Evolutionary conservation across 2,888 invertebrate species (phyloP).

Genomic region (Cantharis flavilabris): DNA sequence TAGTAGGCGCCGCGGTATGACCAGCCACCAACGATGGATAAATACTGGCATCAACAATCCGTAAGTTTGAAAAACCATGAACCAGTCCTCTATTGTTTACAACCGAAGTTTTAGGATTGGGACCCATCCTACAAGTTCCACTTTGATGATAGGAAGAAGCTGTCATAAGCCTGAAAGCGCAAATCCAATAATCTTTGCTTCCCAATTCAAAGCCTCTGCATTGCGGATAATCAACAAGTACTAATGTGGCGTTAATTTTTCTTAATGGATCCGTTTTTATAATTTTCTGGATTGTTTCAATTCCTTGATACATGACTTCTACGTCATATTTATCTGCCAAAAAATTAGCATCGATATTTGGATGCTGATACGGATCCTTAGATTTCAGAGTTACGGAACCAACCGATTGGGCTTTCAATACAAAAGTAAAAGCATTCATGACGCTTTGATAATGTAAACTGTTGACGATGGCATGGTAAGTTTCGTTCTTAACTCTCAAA

Average conservation of each 20-base stretch:
- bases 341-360: conserved; percentile 40
- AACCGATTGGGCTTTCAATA: conserved; percentile 40
- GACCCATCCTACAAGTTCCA: conserved; percentile 73
- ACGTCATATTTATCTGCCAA: conserved; percentile 65
- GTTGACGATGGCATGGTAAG: neutral
- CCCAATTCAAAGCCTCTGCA: conserved; percentile 58
- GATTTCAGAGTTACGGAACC: conserved; percentile 41
- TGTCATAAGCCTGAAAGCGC: conserved; percentile 60
- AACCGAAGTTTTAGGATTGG: conserved; percentile 60
- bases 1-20: conserved; percentile 69
- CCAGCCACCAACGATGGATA: conserved; percentile 66
- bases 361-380: conserved; percentile 41
- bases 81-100: conserved; percentile 66
- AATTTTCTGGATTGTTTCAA: conserved; percentile 49
- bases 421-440: conserved; percentile 28
- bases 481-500: neutral
- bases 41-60: conserved; percentile 70
- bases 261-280: conserved; percentile 62
- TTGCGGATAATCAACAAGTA: conserved; percentile 54
- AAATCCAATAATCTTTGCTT: conserved; percentile 70
- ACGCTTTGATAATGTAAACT: neutral
- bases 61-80: conserved; percentile 60
- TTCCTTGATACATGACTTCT: conserved; percentile 64
- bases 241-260: conserved; percentile 58
- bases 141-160: conserved; percentile 69